Evolutionary conservation across 2,113 vertebrate species (phyloP), one percentile per base, ranked within the genome.

Genomic region (Myotis lucifugus): DNA sequence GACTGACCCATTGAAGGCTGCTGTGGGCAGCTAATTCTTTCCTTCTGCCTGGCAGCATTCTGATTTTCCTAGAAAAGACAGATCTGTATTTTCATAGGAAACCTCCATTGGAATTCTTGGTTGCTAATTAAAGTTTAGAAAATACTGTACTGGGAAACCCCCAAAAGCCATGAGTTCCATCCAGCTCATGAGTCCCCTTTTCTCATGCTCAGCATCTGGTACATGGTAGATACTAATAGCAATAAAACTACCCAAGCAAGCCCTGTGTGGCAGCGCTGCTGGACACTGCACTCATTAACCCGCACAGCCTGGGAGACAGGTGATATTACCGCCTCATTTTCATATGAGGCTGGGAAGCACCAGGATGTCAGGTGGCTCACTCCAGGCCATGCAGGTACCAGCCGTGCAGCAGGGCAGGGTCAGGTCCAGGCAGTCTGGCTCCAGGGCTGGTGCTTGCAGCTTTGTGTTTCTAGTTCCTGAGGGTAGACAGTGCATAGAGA

Each of bases 51-150:
- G 59, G 37, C 89, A 90, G 59, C 72, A 2, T 70, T 88, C 18
- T 59, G 37, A 40, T 13, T 79, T 95, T 94, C 92, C 40, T 32
- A 78, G 73, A 82, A 73, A 88, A 88, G 48, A 56, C 87, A 79
- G 25, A 50, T n/a, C 34, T 83, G 48, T 14, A 48, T 64, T 95
- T 94, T 61, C 76, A 25, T n/a, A 79, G 69, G 54, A 89, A 91
- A 74, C 48, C 19, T 85, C 48, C 9, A 32, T 56, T 82, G 79
- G 34, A 66, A n/a, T 32, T 56, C 19, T 83, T 94, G 81, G 50
- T 27, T 2, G 27, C 69, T 32, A 8, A 7, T 82, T 27, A 61
- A 74, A 34, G 37, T 85, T 81, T 85, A 52, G 18, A 66, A 72
- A 46, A 74, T 64, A 73, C 46, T 27, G 17, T 34, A 10, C 37